phyloP scores from a whole-genome alignment of 2,888 invertebrate species.

The Cryptocephalus moraei region DNA sequence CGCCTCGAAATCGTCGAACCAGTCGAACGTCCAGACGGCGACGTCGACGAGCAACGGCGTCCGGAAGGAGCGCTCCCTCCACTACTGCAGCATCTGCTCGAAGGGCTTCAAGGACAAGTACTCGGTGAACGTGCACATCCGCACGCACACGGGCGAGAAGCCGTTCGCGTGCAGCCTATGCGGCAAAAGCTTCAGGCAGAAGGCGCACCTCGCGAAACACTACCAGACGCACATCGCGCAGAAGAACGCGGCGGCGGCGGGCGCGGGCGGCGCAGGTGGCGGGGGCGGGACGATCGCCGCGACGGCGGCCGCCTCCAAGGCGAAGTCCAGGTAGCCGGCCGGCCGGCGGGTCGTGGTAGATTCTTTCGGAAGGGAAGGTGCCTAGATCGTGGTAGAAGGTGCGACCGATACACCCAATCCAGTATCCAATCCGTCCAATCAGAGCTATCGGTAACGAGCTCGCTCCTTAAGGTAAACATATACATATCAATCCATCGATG shows the following conservation, averaged over 20 bases:
- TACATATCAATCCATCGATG: too few species aligned
- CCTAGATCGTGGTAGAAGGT: not conserved
- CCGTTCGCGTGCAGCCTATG: slow-evolving; percentile 93
- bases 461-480: too few species aligned
- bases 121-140: slow-evolving; percentile 94
- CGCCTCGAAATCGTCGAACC: slow-evolving; percentile 1
- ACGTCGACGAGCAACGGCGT: slow-evolving; percentile 61
- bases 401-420: too few species aligned
- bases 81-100: slow-evolving; percentile 88
- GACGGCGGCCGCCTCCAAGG: slow-evolving; percentile 27
- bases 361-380: not conserved
- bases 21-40: slow-evolving; percentile 30
- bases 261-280: not conserved
- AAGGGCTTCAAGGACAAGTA: slow-evolving; percentile 94
- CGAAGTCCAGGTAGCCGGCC: slow-evolving; percentile 37
- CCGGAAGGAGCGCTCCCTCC: slow-evolving; percentile 75
- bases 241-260: slow-evolving; percentile 61
- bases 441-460: too few species aligned
- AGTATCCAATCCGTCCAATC: too few species aligned
- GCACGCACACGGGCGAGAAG: slow-evolving; percentile 97
- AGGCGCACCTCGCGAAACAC: slow-evolving; percentile 86
- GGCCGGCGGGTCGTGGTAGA: not conserved
- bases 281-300: not conserved
- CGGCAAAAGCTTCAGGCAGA: slow-evolving; percentile 86
- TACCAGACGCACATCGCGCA: slow-evolving; percentile 88